A percentile compares a stretch with the other conserved stretches of the same genome.
Evolutionary conservation across 2,888 invertebrate species (phyloP).

Genomic region (Perizoma affinitatum): DNA sequence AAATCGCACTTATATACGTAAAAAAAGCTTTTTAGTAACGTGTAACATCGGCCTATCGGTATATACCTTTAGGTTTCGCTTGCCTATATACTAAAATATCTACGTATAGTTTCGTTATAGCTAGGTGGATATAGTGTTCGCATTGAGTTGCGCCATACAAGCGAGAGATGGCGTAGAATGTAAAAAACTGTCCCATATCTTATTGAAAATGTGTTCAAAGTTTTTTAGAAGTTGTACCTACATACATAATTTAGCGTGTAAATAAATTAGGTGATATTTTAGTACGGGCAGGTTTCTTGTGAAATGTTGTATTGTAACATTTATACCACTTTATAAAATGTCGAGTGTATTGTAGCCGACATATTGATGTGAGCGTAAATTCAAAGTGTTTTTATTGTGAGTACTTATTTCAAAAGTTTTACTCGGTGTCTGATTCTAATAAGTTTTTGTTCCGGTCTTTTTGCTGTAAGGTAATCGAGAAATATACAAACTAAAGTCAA

Average conservation of each 20-base stretch:
- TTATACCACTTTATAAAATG: constrained; percentile 48
- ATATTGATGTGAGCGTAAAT: not conserved
- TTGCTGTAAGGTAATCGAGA: no score
- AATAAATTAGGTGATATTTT: constrained; percentile 54
- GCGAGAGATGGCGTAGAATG: constrained; percentile 49
- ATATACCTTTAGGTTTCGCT: constrained; percentile 50
- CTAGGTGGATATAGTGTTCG: constrained; percentile 49
- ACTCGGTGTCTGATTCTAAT: no score
- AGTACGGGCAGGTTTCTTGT: constrained; percentile 45
- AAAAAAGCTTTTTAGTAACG: constrained; percentile 64
- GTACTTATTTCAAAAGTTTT: no score
- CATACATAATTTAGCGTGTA: constrained; percentile 66
- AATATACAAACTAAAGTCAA: no score
- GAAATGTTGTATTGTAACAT: constrained; percentile 51
- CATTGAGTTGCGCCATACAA: constrained; percentile 65
- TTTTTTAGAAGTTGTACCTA: constrained; percentile 76
- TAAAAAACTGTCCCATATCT: constrained; percentile 73
- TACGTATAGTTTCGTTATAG: constrained; percentile 28
- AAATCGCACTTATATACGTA: constrained; percentile 75
- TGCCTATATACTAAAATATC: constrained; percentile 45
- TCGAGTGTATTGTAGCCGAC: constrained; percentile 23
- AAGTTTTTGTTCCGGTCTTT: no score
- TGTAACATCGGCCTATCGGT: constrained; percentile 59
- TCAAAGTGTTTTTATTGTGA: constrained; percentile 7
- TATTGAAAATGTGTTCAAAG: constrained; percentile 81